Conservation (phyloP, 2,797 vertebrate genomes). For the Mionectes olivaceus region DNA sequence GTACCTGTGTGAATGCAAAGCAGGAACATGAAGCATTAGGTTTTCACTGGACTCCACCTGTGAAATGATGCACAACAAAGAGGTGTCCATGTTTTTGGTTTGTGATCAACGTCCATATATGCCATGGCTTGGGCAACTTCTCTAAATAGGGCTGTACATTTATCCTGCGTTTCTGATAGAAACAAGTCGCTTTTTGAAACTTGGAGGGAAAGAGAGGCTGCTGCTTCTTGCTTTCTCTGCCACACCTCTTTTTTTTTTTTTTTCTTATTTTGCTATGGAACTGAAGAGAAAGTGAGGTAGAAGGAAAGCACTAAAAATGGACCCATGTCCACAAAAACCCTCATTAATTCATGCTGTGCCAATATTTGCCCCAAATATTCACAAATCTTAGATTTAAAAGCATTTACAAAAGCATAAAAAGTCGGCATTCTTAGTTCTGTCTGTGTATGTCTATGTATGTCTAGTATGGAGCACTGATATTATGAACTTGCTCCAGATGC, state of each 20-base stretch:
- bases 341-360: background rate
- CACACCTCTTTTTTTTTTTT: background rate
- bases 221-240: background rate
- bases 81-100: background rate
- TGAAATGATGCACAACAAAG: background rate
- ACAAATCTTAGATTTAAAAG: background rate
- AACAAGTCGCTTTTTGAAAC: background rate
- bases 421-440: background rate
- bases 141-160: background rate
- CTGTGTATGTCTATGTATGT: too few species aligned
- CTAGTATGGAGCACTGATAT: background rate
- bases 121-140: background rate
- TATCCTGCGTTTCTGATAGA: background rate
- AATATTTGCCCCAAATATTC: background rate
- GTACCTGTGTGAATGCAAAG: background rate
- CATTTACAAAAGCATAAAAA: background rate
- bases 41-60: background rate
- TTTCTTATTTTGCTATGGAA: background rate
- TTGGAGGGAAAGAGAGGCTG: background rate
- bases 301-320: background rate
- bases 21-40: background rate
- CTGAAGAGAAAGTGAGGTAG: background rate
- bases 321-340: background rate
- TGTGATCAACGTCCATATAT: background rate
- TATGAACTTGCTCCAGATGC: background rate